A percentile compares a stretch with the other conserved stretches of the same genome.
Conservation (phyloP, 1,140 invertebrate species). For the Zeugodacus cucurbitae region DNA sequence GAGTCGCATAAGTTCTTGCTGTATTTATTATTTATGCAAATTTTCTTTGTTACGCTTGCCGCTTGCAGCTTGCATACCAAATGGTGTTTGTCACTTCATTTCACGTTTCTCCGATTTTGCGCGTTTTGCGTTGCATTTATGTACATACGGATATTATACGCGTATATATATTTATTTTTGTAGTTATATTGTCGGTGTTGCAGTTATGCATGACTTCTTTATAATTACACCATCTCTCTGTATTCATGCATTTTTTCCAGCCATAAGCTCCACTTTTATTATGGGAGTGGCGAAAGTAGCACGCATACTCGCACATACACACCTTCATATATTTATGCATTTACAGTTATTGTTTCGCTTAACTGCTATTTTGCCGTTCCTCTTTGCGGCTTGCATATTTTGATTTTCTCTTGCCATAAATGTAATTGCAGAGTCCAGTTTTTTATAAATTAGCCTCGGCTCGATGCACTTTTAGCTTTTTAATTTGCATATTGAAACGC, state of each 20-base stretch:
- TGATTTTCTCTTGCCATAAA: background rate
- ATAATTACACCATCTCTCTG: background rate
- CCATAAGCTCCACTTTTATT: background rate
- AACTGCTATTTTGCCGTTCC: background rate
- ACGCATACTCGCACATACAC: background rate
- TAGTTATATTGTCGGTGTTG: no score
- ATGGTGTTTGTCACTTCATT: background rate
- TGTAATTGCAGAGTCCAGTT: background rate
- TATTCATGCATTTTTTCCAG: background rate
- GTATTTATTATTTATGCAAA: background rate
- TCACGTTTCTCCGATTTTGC: background rate
- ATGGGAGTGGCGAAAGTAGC: background rate
- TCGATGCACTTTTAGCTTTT: background rate
- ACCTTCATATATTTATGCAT: background rate
- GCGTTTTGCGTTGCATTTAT: background rate
- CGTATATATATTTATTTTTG: background rate
- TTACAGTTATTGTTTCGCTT: background rate
- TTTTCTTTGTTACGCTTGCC: background rate
- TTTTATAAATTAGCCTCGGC: background rate
- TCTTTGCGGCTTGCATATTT: background rate
- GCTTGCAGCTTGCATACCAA: background rate
- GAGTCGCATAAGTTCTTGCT: background rate
- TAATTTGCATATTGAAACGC: no score
- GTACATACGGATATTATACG: no score
- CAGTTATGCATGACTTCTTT: no score